phyloP scores from a whole-genome alignment of 2,113 vertebrate genomes.

The Petrocephalus zakoni region DNA sequence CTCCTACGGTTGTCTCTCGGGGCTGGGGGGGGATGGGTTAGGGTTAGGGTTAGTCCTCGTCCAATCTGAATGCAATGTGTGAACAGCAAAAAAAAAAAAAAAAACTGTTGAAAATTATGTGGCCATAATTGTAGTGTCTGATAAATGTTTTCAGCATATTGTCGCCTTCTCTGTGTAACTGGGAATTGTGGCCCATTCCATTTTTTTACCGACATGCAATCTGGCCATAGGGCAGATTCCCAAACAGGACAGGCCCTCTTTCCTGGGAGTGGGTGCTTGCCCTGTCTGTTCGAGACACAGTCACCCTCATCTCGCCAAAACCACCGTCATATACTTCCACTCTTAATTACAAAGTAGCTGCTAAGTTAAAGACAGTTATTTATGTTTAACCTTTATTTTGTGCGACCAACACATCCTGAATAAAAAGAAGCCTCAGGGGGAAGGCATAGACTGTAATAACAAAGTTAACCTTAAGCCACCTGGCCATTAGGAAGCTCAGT shows the following conservation, averaged over 20 bases:
- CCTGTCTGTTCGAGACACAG: not conserved
- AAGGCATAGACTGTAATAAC: not conserved
- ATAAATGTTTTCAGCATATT: not conserved
- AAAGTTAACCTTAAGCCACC: not conserved
- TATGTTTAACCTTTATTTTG: constrained; percentile 4
- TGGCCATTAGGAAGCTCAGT: not conserved
- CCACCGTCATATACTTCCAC: not conserved
- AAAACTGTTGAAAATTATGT: not conserved
- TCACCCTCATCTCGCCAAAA: not conserved
- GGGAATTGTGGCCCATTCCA: not conserved
- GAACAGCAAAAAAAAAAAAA: not conserved
- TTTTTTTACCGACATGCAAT: not conserved
- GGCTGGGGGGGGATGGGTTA: not conserved
- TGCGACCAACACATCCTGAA: not conserved
- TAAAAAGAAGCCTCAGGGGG: not conserved
- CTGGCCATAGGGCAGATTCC: not conserved
- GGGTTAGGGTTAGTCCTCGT: not conserved
- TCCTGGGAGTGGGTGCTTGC: not conserved
- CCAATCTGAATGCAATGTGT: constrained; percentile 7
- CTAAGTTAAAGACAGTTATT: not conserved
- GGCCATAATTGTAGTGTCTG: not conserved
- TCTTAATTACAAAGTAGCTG: not conserved
- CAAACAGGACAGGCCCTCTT: not conserved
- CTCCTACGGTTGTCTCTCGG: not conserved
- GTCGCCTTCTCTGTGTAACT: not conserved